A percentile compares a stretch with the other conserved stretches of the same genome.
Conservation (phyloP, 2,888 invertebrate genomes). For the Salticus scenicus region DNA sequence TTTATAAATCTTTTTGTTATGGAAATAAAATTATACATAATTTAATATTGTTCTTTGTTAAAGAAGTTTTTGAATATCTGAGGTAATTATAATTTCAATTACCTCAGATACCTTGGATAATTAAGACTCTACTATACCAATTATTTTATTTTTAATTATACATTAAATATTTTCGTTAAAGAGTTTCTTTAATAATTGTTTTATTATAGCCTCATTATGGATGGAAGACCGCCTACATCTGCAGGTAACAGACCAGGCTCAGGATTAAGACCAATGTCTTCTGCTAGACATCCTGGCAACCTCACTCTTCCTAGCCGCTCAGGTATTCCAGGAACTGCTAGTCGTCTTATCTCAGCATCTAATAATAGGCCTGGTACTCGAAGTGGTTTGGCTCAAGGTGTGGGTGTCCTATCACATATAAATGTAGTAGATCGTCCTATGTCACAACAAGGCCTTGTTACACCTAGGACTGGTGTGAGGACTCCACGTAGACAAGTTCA, state of each 20-base stretch:
- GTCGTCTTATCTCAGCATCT: conserved; percentile 61
- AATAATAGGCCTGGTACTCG: conserved; percentile 70
- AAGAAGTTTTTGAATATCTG: too few relatives aligned
- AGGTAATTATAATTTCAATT: too few relatives aligned
- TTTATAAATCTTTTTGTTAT: too few relatives aligned
- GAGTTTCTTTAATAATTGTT: too few relatives aligned
- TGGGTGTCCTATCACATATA: conserved; percentile 74
- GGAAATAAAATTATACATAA: too few relatives aligned
- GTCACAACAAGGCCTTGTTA: conserved; percentile 86
- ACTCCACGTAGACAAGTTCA: conserved; percentile 79
- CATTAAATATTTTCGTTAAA: too few relatives aligned
- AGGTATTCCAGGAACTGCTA: conserved; percentile 67
- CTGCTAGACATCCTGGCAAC: conserved; percentile 42
- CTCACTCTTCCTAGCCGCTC: conserved; percentile 50
- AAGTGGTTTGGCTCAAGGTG: conserved; percentile 68
- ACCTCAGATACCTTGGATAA: too few relatives aligned
- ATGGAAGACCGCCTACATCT: conserved; percentile 67
- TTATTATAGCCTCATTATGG: conserved; percentile 39
- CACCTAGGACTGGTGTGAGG: conserved; percentile 80
- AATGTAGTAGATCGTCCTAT: conserved; percentile 84
- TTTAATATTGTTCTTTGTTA: too few relatives aligned
- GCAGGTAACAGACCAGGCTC: conserved; percentile 68
- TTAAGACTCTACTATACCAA: too few relatives aligned
- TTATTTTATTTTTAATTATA: too few relatives aligned
- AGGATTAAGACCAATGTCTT: conserved; percentile 64